Conservation (phyloP, 2,888 invertebrate species). For the Pasiphila rectangulata region DNA sequence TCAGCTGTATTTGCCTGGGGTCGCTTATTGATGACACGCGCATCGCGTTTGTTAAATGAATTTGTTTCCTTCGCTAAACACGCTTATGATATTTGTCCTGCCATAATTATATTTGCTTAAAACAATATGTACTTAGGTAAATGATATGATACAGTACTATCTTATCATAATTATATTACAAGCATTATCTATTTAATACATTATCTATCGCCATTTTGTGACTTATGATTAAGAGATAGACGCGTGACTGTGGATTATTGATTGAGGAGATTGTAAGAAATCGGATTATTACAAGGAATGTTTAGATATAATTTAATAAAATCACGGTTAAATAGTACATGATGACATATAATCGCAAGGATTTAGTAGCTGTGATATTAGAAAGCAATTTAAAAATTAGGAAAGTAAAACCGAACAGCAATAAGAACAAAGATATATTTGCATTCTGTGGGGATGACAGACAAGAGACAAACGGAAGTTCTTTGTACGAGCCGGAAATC, state of each 20-base stretch:
- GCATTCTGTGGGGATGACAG: constrained; percentile 71
- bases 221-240: not conserved
- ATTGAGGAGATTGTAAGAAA: not conserved
- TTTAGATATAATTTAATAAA: not conserved
- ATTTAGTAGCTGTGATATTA: too few relatives aligned
- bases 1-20: constrained; percentile 69
- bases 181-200: constrained; percentile 1
- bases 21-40: constrained; percentile 76
- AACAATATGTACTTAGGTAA: not conserved
- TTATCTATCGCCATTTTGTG: constrained; percentile 2
- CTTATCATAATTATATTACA: constrained; percentile 14
- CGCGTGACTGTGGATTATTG: not conserved
- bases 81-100: constrained; percentile 22
- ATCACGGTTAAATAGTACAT: too few relatives aligned
- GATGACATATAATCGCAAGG: too few relatives aligned
- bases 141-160: not conserved
- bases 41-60: constrained; percentile 47
- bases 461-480: constrained; percentile 74
- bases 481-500: constrained; percentile 72
- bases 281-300: not conserved
- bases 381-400: not conserved
- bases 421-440: constrained; percentile 44
- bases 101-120: not conserved
- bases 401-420: constrained; percentile 3
- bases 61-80: constrained; percentile 48